A percentile compares a stretch with the other conserved stretches of the same genome.
These are phyloP conservation scores for Labrus mixtus DNA, from an alignment of 2,113 vertebrate species.

Conservation along the genomic window DNA sequence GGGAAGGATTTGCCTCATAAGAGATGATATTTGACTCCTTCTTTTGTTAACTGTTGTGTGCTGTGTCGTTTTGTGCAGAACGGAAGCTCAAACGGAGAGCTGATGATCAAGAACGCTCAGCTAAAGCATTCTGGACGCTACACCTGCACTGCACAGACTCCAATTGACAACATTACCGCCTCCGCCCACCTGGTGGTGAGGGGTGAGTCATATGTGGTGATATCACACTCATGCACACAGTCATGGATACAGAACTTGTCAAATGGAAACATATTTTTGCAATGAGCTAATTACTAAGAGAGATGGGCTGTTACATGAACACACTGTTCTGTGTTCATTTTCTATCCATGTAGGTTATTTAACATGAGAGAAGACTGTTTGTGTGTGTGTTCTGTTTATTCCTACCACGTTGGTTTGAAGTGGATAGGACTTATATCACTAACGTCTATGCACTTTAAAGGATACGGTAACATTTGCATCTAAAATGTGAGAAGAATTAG, in stretches of 20 bases:
- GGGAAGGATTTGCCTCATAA: neutral
- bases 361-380: no score
- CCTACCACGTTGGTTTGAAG: neutral
- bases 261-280: neutral
- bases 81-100: conserved; percentile 88
- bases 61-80: conserved; percentile 80
- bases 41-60: neutral
- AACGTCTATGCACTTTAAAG: neutral
- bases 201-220: conserved; percentile 83
- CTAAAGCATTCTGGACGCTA: conserved; percentile 93
- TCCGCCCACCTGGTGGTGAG: conserved; percentile 94
- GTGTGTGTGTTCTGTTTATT: neutral
- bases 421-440: neutral
- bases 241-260: neutral
- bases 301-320: neutral
- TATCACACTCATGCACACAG: neutral
- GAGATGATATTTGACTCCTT: neutral
- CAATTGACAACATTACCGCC: conserved; percentile 92
- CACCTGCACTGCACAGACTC: conserved; percentile 93
- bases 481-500: neutral
- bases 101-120: conserved; percentile 91
- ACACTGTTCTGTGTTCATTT: neutral
- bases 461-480: neutral
- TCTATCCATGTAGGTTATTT: neutral
- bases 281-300: neutral